These are phyloP conservation scores for Gymnosoma rotundatum DNA, from an alignment of 2,888 invertebrate genomes.

Conservation along the genomic window DNA sequence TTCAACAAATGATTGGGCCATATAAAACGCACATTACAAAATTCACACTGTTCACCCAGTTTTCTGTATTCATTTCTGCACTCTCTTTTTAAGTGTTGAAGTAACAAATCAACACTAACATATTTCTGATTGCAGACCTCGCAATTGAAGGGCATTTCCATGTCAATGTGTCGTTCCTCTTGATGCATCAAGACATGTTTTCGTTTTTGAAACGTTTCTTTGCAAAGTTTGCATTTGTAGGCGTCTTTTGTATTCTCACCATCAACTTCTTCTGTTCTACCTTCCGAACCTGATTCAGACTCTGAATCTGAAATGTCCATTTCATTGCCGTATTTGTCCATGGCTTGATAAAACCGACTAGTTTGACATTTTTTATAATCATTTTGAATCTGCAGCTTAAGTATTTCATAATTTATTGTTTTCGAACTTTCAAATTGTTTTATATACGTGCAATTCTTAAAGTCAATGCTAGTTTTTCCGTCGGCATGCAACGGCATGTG, in stretches of 20 bases:
- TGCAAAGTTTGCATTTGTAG: conserved; percentile 76
- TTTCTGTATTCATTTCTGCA: conserved; percentile 75
- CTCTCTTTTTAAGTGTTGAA: conserved; percentile 83
- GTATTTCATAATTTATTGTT: conserved; percentile 21
- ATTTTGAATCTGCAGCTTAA: conserved; percentile 52
- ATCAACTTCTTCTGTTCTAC: conserved; percentile 71
- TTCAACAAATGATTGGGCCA: conserved; percentile 77
- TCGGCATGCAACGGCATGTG: conserved; percentile 75
- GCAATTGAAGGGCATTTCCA: conserved; percentile 82
- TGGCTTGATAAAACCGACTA: conserved; percentile 77
- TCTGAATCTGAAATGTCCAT: conserved; percentile 78
- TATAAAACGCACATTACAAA: conserved; percentile 77
- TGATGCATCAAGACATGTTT: conserved; percentile 76
- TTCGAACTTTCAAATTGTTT: conserved; percentile 50
- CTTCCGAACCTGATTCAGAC: conserved; percentile 79
- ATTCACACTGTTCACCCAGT: conserved; percentile 72
- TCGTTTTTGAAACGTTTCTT: conserved; percentile 70
- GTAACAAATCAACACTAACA: conserved; percentile 83
- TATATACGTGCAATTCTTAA: conserved; percentile 72
- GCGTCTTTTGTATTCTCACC: conserved; percentile 71
- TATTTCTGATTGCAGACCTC: conserved; percentile 83
- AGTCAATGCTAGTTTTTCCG: conserved; percentile 74
- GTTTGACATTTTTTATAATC: conserved; percentile 55
- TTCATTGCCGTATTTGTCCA: conserved; percentile 77
- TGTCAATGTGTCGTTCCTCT: conserved; percentile 77